phyloP scores from a whole-genome alignment of 2,888 invertebrate species.

The Strigamia crassipes region DNA sequence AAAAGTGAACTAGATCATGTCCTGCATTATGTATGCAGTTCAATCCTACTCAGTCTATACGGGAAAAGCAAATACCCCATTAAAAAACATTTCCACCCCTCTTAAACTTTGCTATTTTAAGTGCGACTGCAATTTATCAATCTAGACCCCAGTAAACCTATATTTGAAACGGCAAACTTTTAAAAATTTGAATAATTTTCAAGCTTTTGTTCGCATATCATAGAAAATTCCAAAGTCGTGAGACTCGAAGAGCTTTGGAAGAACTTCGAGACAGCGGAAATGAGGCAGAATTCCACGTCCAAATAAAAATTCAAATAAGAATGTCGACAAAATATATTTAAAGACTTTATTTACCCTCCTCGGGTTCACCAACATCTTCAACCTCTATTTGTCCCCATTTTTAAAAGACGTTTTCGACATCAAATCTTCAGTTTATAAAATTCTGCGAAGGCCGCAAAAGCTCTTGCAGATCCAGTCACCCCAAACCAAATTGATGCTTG shows the following conservation, averaged over 20 bases:
- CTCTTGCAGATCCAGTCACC: no score
- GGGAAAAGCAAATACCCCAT: no score
- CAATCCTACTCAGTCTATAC: background rate
- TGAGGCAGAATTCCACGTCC: background rate
- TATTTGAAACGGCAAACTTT: background rate
- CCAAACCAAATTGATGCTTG: no score
- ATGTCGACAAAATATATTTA: background rate
- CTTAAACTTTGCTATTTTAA: background rate
- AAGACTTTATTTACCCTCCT: no score
- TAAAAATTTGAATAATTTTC: background rate
- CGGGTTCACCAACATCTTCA: no score
- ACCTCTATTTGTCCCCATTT: no score
- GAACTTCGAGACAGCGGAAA: background rate
- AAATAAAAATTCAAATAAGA: slow-evolving; percentile 10
- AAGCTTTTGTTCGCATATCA: background rate
- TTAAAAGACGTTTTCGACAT: no score
- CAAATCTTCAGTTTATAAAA: no score
- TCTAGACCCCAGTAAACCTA: no score
- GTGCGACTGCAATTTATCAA: background rate
- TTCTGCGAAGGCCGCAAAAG: no score
- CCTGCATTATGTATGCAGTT: background rate
- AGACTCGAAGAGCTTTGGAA: background rate
- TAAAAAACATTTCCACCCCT: background rate
- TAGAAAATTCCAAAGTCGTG: background rate
- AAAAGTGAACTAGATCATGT: background rate